Base-by-base conservation (phyloP, 2,797 vertebrate genomes). In the Adelosebastes latens region DNA sequence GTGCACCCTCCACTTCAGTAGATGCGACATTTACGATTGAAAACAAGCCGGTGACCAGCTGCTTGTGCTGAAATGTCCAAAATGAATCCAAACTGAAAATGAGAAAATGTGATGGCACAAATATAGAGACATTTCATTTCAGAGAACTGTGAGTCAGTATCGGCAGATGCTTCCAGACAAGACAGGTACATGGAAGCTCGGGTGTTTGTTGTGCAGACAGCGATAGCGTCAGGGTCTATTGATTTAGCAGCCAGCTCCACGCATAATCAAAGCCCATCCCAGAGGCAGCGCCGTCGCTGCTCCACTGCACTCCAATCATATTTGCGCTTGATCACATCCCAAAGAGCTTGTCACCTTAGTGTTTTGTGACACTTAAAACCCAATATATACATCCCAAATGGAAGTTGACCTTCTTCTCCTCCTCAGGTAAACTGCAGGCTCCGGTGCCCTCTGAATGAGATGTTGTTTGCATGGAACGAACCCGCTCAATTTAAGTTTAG, bases 221-320 rank as follows among this genome's bases (percentile, higher is more conserved):
- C 64, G 80, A 77, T 85, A 71, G 82, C 64, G 69, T 93, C 91
- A 88, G 86, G 92, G 75, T 93, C 88, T 90, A 93, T 92, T 95
- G 95, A 94, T 94, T 94, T 86, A 92, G 92, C 87, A 82, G 80
- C 84, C 83, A 87, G 85, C 88, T 90, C 86, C 83, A 80, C 64
- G 89, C 88, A 88, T 93, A 93, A 94, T 93, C 88, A 94, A 88
- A 91, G 83, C 86, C 82, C 84, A 81, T 92, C 91, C 92, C 92
- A 86, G 78, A 91, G 89, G 91, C 91, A 72, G 82, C 60, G 2
- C 77, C 24, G n/a, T 91, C 85, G 69, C 88, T 84, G 93, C 89
- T 93, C 87, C 83, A 82, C 89, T 90, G 91, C 94, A 91, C 94
- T 88, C 92, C 90, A 89, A 93, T 93, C 93, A 92, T 91, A 94